These are phyloP conservation scores for Sisyra terminalis DNA, from an alignment of 2,888 invertebrate genomes.

Conservation along the genomic window DNA sequence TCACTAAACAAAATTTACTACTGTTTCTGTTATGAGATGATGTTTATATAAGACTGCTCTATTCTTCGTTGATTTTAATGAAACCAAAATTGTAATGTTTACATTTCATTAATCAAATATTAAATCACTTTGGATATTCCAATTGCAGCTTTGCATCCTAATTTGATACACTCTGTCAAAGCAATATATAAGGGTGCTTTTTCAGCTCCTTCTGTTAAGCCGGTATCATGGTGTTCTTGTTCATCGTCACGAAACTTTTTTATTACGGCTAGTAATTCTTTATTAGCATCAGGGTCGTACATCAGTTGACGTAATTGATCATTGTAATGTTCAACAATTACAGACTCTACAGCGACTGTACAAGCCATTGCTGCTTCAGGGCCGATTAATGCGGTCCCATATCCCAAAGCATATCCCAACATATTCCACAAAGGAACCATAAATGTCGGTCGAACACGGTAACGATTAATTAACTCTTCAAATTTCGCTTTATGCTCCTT, in stretches of 20 bases:
- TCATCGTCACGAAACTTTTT: slow-evolving; percentile 82
- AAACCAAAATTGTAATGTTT: too few species aligned
- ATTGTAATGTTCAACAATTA: slow-evolving; percentile 90
- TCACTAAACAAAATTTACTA: too few species aligned
- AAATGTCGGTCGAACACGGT: slow-evolving; percentile 69
- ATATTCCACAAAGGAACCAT: slow-evolving; percentile 79
- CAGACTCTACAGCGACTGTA: slow-evolving; percentile 89
- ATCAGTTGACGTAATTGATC: slow-evolving; percentile 71
- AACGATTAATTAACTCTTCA: slow-evolving; percentile 63
- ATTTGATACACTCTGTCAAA: slow-evolving; percentile 63
- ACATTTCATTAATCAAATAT: slow-evolving; percentile 9
- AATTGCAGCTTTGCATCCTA: slow-evolving; percentile 78
- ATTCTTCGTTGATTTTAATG: too few species aligned
- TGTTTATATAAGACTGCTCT: too few species aligned
- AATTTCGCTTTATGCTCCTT: slow-evolving; percentile 71
- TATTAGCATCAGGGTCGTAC: slow-evolving; percentile 29
- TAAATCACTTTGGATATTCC: slow-evolving; percentile 69
- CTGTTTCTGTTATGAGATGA: too few species aligned
- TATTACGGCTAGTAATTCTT: slow-evolving; percentile 62
- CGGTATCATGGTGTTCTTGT: slow-evolving; percentile 83
- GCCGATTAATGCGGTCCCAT: slow-evolving; percentile 74
- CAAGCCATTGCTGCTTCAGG: slow-evolving; percentile 95
- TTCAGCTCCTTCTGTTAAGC: slow-evolving; percentile 72
- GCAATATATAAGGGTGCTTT: slow-evolving; percentile 75
- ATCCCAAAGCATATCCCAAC: slow-evolving; percentile 74